Evolutionary conservation across 1,140 invertebrate species (phyloP).

Genomic region (Aleiodes sp.): DNA sequence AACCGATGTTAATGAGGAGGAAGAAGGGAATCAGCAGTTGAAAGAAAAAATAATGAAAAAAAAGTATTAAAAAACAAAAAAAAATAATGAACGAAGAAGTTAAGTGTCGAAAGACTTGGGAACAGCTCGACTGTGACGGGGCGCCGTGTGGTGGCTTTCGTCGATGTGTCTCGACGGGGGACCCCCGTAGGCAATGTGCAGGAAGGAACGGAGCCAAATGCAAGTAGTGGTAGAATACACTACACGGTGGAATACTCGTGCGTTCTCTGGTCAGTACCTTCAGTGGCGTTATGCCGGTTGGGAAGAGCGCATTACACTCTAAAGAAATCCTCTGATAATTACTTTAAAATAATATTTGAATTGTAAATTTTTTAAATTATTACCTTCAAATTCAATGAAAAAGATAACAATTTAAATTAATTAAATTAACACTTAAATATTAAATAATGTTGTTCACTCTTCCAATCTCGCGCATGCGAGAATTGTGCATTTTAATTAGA

Average conservation of each 20-base stretch:
- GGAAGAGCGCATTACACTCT: neutral
- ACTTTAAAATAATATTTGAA: neutral
- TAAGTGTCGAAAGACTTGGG: constrained; percentile 31
- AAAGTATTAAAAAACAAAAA: neutral
- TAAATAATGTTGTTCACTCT: too few species aligned
- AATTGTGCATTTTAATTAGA: too few species aligned
- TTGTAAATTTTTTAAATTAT: too few species aligned
- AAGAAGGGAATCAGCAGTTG: neutral
- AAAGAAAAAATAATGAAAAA: neutral
- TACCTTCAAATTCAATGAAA: too few species aligned
- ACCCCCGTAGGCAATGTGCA: constrained; percentile 7
- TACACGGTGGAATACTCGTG: neutral
- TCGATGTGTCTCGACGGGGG: constrained; percentile 7
- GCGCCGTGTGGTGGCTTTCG: constrained; percentile 19
- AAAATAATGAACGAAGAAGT: constrained; percentile 9
- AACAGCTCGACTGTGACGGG: constrained; percentile 28
- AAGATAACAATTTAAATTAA: too few species aligned
- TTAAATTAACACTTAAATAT: too few species aligned
- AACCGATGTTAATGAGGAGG: neutral
- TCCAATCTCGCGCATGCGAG: too few species aligned
- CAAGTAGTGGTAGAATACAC: constrained; percentile 22
- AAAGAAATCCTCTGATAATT: neutral
- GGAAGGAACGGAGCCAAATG: neutral
- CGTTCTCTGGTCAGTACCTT: constrained; percentile 31
- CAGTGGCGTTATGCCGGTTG: constrained; percentile 31